Evolutionary conservation across 2,888 invertebrate species (phyloP).

Genomic region (Falcaria lacertinaria): DNA sequence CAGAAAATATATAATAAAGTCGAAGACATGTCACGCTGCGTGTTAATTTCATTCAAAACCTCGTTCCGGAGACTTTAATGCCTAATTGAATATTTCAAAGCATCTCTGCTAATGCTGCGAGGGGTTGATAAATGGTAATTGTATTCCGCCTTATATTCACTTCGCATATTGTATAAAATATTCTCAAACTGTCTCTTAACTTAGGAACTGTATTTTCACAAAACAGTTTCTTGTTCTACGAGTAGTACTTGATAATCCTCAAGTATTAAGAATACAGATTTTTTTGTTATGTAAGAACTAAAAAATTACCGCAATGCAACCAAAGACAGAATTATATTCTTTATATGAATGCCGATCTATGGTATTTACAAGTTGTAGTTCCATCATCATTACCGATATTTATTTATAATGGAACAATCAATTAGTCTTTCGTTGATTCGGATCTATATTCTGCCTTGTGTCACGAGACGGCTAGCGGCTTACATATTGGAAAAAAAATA

Average conservation of each 20-base stretch:
- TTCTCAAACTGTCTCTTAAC: slow-evolving; percentile 3
- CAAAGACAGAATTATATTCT: too few species aligned
- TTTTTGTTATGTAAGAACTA: too few species aligned
- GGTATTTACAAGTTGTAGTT: too few species aligned
- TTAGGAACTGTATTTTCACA: not conserved
- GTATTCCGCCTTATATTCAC: slow-evolving; percentile 27
- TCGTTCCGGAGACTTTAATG: slow-evolving; percentile 29
- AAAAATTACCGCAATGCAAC: too few species aligned
- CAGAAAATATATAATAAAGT: slow-evolving; percentile 60
- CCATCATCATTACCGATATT: too few species aligned
- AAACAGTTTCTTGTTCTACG: not conserved
- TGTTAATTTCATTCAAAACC: slow-evolving; percentile 37
- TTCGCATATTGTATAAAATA: slow-evolving; percentile 12
- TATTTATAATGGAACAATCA: too few species aligned
- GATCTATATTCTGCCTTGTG: too few species aligned
- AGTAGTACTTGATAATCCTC: not conserved
- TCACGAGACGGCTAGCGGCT: too few species aligned
- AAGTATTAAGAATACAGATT: not conserved
- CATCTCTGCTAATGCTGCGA: slow-evolving; percentile 37
- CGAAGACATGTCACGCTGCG: slow-evolving; percentile 42
- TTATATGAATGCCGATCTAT: too few species aligned
- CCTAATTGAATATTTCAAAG: slow-evolving; percentile 46
- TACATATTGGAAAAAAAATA: too few species aligned
- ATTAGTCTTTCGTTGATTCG: too few species aligned
- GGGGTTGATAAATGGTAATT: slow-evolving; percentile 38